Evolutionary conservation across 2,888 invertebrate genomes (phyloP).

Genomic region (Isotomurus palustris): DNA sequence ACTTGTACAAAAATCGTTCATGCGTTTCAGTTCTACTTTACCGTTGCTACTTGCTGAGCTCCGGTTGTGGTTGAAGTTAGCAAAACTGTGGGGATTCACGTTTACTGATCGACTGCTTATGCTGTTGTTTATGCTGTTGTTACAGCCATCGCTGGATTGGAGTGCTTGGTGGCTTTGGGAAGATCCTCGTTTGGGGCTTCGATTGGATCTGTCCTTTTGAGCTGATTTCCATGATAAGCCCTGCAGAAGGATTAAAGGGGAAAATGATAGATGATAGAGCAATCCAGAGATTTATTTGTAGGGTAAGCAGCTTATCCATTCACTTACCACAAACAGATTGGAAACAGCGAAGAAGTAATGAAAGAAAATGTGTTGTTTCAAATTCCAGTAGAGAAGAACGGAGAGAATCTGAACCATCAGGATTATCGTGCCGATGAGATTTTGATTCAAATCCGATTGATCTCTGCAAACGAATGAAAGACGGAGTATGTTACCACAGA

Average conservation of each 20-base stretch:
- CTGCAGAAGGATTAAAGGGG: too few species aligned
- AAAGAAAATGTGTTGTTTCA: background rate
- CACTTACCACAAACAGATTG: background rate
- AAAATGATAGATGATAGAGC: too few species aligned
- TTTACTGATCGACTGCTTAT: background rate
- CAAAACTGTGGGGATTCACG: background rate
- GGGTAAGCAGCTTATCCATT: background rate
- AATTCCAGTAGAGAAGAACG: background rate
- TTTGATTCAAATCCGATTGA: background rate
- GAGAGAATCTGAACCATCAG: constrained; percentile 1
- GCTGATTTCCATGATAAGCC: background rate
- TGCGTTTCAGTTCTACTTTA: background rate
- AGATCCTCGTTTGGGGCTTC: too few species aligned
- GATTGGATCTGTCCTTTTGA: background rate
- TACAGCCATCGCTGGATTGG: background rate
- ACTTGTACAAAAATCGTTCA: background rate
- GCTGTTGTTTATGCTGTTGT: background rate
- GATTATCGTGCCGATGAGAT: background rate
- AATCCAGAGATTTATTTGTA: too few species aligned
- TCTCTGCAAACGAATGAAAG: background rate
- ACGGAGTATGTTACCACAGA: background rate
- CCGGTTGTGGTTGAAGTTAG: background rate
- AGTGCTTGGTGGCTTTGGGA: too few species aligned
- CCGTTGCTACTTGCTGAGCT: background rate
- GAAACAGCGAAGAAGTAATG: background rate